Conservation (phyloP, 2,113 vertebrate species). For the Balaenoptera acutorostrata region DNA sequence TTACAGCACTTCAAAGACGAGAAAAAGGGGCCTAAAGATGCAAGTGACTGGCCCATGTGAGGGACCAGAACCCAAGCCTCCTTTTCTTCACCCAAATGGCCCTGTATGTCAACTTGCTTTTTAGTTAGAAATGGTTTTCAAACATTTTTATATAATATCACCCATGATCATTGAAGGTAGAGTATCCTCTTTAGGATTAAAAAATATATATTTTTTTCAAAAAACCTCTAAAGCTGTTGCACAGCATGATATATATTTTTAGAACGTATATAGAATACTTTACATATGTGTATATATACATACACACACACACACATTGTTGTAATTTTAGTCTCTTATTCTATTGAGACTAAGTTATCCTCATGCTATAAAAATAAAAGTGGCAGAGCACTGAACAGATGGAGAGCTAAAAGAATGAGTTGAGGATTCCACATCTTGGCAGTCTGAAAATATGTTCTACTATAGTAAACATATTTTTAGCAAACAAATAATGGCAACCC, state of each 20-base stretch:
- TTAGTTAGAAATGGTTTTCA: neutral
- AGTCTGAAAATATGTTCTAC: slow-evolving; percentile 29
- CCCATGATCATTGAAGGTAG: neutral
- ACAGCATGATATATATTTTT: neutral
- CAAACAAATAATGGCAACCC: slow-evolving; percentile 41
- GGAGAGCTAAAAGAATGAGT: slow-evolving; percentile 39
- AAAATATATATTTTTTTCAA: neutral
- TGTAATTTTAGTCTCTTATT: neutral
- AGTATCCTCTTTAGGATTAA: neutral
- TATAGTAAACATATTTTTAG: slow-evolving; percentile 50
- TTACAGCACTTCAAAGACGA: neutral
- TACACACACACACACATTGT: neutral
- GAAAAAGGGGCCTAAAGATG: neutral
- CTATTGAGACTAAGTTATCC: neutral
- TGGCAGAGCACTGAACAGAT: slow-evolving; percentile 46
- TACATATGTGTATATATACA: neutral
- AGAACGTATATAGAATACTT: neutral
- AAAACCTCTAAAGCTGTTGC: neutral
- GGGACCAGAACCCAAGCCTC: neutral
- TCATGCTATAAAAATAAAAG: slow-evolving; percentile 38
- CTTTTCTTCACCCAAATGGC: neutral
- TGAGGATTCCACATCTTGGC: slow-evolving; percentile 36
- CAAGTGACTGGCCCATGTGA: neutral
- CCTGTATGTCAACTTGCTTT: neutral
- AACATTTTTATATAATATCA: neutral